Evolutionary conservation across 2,888 invertebrate genomes (phyloP).

Genomic region (Lydus trimaculatus): DNA sequence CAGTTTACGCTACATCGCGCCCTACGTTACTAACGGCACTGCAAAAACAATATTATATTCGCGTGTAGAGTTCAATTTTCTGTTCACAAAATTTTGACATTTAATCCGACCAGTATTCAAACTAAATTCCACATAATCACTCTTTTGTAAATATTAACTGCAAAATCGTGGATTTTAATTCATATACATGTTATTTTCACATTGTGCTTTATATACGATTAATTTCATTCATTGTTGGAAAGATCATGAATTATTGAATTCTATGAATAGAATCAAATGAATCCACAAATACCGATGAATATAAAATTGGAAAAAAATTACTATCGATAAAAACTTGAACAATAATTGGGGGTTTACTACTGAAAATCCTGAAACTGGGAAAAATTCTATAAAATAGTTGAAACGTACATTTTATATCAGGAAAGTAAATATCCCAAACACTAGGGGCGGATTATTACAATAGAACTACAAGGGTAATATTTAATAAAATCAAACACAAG

Average conservation of each 20-base stretch:
- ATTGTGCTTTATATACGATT: background rate
- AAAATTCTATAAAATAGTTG: background rate
- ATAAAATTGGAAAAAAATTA: background rate
- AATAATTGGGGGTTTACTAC: background rate
- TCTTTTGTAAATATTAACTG: background rate
- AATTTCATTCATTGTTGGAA: slow-evolving; percentile 6
- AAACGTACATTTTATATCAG: background rate
- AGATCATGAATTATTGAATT: slow-evolving; percentile 2
- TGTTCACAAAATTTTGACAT: no score
- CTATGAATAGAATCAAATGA: slow-evolving; percentile 8
- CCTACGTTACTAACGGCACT: no score
- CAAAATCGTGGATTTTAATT: background rate
- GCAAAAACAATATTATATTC: no score
- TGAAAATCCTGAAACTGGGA: background rate
- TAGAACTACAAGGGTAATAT: slow-evolving; percentile 14
- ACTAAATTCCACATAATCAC: background rate
- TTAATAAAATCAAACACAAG: background rate
- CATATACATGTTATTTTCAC: background rate
- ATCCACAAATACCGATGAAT: background rate
- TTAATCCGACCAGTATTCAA: background rate
- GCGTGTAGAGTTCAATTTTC: background rate
- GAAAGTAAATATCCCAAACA: background rate
- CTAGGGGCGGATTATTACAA: background rate
- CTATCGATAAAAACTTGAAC: background rate
- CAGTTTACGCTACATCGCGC: no score